Conservation (phyloP, 2,888 invertebrate genomes). For the Schrankia costaestrigalis region DNA sequence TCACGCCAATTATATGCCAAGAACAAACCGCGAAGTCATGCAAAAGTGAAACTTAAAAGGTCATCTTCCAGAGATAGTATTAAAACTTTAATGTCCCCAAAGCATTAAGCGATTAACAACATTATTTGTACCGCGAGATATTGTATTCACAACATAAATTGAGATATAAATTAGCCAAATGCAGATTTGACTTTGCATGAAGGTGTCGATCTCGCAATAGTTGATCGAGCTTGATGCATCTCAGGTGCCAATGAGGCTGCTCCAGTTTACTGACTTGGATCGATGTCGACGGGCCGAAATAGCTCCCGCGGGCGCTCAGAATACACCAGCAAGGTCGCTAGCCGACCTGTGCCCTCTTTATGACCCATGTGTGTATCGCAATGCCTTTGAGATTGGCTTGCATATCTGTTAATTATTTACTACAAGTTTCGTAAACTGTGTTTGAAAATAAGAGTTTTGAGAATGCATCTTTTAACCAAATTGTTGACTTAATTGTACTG, state of each 20-base stretch:
- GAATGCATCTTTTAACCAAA: too few species aligned
- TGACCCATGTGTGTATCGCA: slow-evolving; percentile 46
- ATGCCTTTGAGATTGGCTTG: slow-evolving; percentile 37
- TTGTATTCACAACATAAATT: too few species aligned
- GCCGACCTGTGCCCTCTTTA: slow-evolving; percentile 59
- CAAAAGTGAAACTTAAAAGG: slow-evolving; percentile 20
- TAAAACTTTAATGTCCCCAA: too few species aligned
- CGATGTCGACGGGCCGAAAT: slow-evolving; percentile 67
- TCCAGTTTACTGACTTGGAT: slow-evolving; percentile 60
- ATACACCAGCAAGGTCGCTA: slow-evolving; percentile 61
- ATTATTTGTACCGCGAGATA: too few species aligned
- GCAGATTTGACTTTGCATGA: too few species aligned
- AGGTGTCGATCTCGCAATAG: slow-evolving; percentile 55
- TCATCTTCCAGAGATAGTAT: slow-evolving; percentile 11
- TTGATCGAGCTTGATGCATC: slow-evolving; percentile 49
- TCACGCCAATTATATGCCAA: slow-evolving; percentile 21
- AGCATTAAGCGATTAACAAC: too few species aligned
- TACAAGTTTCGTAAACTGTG: slow-evolving; percentile 14
- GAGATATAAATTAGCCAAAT: too few species aligned
- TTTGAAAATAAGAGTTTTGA: slow-evolving; percentile 17
- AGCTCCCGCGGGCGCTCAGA: slow-evolving; percentile 58
- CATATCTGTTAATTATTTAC: slow-evolving; percentile 33
- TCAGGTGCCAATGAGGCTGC: slow-evolving; percentile 69
- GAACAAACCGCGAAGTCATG: slow-evolving; percentile 13
- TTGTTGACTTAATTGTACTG: too few species aligned